These are phyloP conservation scores for Sinohyriopsis cumingii DNA, from an alignment of 2,888 invertebrate species.

Conservation along the genomic window DNA sequence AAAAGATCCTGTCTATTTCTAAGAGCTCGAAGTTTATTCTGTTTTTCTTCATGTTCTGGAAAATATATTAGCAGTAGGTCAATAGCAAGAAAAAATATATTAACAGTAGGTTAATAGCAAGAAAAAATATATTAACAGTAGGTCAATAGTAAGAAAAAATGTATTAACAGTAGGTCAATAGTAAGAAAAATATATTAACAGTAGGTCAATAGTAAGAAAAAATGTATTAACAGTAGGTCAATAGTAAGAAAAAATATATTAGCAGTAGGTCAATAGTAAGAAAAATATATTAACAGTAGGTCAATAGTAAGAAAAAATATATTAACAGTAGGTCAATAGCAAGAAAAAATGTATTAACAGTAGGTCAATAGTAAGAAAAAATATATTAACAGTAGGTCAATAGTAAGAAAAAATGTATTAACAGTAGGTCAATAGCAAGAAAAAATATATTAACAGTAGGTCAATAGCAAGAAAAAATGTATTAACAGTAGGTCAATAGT, in stretches of 20 bases:
- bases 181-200: neutral
- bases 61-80: conserved; percentile 6
- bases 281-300: neutral
- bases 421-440: conserved; percentile 18
- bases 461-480: conserved; percentile 17
- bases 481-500: conserved; percentile 23
- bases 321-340: conserved; percentile 23
- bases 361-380: conserved; percentile 19
- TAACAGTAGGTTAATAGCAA: conserved; percentile 20
- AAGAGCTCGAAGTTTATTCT: conserved; percentile 94
- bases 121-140: neutral
- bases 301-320: conserved; percentile 18
- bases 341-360: neutral
- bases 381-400: conserved; percentile 23
- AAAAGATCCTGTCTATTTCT: conserved; percentile 98
- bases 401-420: neutral
- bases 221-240: conserved; percentile 17
- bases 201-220: conserved; percentile 18
- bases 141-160: conserved; percentile 19
- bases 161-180: conserved; percentile 22
- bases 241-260: conserved; percentile 4
- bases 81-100: too few relatives aligned
- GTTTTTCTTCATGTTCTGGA: conserved; percentile 98
- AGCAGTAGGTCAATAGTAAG: conserved; percentile 20
- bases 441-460: neutral